Evolutionary conservation across 2,113 vertebrate species (phyloP), one percentile per base, ranked within the genome.

Genomic region (Phylloscopus trochiloides): DNA sequence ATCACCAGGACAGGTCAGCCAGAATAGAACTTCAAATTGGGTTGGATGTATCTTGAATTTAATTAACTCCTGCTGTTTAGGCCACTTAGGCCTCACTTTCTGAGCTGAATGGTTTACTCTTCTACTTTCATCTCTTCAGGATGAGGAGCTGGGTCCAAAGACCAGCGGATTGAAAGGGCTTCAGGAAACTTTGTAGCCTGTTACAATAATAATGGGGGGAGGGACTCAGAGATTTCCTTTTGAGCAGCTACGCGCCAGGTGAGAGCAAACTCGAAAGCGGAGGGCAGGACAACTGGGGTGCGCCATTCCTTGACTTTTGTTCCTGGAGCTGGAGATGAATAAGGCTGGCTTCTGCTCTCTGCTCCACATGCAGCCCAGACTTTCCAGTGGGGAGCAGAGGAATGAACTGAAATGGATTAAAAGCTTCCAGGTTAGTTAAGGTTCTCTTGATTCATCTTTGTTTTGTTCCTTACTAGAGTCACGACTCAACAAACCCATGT

Each of bases 11-110:
- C 84, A 94, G 94, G 94, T 93, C 95, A 96, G 83, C 52, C 61
- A 89, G 88, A 84, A 94, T 3, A 96, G 88, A 93, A 88, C 92
- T 96, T 96, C 80, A 97, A 96, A 96, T 94, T 94, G 80, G 74
- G 66, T 76, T 96, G 85, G 91, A 86, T 90, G 78, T 81, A 61
- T 81, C 92, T 83, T 67, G 85, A 61, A 93, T 96, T 97, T 94
- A 94, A 95, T 94, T 94, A 91, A 95, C 82, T 94, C 92, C 90
- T 88, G 94, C 92, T 90, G 86, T 75, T 90, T 66, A 89, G 96
- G 67, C 90, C 82, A 75, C 79, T 89, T 86, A 86, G 52, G 63
- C 90, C 45, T 91, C 68, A 68, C 75, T 62, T 94, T 87, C 55
- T 65, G 71, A 94, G 50, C 48, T 85, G 79, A 96, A 94, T 70